Base-by-base conservation (phyloP, 2,888 invertebrate species). In the Dioctria linearis region DNA sequence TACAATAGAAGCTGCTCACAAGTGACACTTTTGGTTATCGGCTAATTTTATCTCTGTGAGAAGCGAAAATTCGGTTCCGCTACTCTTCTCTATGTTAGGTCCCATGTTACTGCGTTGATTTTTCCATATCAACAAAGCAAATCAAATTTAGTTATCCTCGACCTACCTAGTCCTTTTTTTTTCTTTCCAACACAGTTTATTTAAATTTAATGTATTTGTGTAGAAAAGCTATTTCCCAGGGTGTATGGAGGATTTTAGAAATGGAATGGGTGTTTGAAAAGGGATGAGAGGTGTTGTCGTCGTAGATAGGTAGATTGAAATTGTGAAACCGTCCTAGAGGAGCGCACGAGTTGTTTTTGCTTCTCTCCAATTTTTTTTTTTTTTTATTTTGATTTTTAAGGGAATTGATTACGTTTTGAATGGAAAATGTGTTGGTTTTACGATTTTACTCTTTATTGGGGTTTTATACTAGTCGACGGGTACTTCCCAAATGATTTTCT, bases 51-150 rank as follows among this genome's bases (percentile, higher is more conserved):
- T 75, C 73, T 59, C 25, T 25, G 25, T 25, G 63, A 59, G 25
- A 59, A 73, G 49, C 49, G 51, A 69, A n/a, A n/a, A 37, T 69
- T 39, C 51, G 65, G 51, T 11, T 49, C 8, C n/a, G 3, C 39
- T 51, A 9, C 5, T 9, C 4, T 39, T 37, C 69, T 37, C 9
- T 11, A 11, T 49, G 49, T 51, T 39, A 51, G 25, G 25, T 25
- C 25, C 25, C 25, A 25, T 43, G 69, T 69, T 69, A 51, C 69
- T 69, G 69, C 69, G 69, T 69, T 69, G 69, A 69, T 69, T 69
- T 69, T 69, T 39, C 73, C 73, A 75, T 75, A 75, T 75, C 73
- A 75, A 75, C 73, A 59, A 75, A 75, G 59, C 73, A 75, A 75
- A 75, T 75, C 73, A 75, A 75, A 75, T 75, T 75, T 75, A 75